A percentile compares a stretch with the other conserved stretches of the same genome.
Evolutionary conservation across 1,140 invertebrate species (phyloP).

Genomic region (Ericerus pela): DNA sequence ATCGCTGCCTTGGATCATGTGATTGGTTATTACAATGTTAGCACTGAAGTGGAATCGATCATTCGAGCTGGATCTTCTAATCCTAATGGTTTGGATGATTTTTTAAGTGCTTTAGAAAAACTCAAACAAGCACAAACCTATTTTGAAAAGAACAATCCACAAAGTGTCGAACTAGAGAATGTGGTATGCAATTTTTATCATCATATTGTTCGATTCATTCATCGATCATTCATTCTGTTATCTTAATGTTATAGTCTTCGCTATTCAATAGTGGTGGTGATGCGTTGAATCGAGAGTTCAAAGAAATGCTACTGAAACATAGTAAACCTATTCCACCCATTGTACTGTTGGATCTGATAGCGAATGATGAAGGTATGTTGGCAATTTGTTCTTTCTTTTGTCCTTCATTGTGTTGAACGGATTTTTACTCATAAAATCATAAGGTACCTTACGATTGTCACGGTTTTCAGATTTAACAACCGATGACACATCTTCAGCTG

Average conservation of each 20-base stretch:
- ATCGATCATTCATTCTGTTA: not conserved
- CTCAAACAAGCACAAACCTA: slow-evolving; percentile 75
- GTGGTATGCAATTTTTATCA: slow-evolving; percentile 44
- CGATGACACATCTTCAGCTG: slow-evolving; percentile 33
- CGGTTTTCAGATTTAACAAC: slow-evolving; percentile 27
- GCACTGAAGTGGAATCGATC: slow-evolving; percentile 62
- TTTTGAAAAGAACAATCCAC: slow-evolving; percentile 84
- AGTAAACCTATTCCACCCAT: slow-evolving; percentile 74
- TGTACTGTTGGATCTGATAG: slow-evolving; percentile 67
- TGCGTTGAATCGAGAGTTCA: slow-evolving; percentile 70
- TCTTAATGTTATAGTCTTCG: slow-evolving; percentile 40
- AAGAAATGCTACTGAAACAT: slow-evolving; percentile 67
- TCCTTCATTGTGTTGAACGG: not conserved
- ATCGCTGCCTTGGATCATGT: slow-evolving; percentile 70
- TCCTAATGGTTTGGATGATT: slow-evolving; percentile 47
- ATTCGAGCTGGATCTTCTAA: slow-evolving; percentile 58
- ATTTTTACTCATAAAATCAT: slow-evolving; percentile 8
- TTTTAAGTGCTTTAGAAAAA: slow-evolving; percentile 67
- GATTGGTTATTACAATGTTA: slow-evolving; percentile 75
- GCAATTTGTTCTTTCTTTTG: slow-evolving; percentile 7
- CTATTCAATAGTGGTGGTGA: slow-evolving; percentile 57
- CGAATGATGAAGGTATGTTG: slow-evolving; percentile 52
- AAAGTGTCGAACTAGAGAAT: slow-evolving; percentile 85
- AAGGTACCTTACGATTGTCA: too few species aligned
- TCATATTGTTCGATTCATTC: not conserved